A percentile compares a stretch with the other conserved stretches of the same genome.
Conservation (phyloP, 2,797 vertebrate species). For the Pantherophis alleghaniensis region DNA sequence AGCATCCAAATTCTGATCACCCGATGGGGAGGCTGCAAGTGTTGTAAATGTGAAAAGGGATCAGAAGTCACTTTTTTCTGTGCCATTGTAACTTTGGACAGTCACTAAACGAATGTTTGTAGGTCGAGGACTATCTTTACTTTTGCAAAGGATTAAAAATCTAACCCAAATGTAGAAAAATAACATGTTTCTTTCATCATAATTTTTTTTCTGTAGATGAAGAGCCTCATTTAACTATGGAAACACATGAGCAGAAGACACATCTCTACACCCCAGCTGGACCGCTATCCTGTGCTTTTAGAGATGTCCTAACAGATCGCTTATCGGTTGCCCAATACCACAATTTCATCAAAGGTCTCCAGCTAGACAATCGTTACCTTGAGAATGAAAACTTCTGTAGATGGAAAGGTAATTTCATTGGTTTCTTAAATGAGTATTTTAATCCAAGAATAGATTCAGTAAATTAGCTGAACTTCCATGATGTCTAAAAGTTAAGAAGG, state of each 20-base stretch:
- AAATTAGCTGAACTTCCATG: neutral
- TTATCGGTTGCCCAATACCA: constrained; percentile 70
- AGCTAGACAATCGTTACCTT: constrained; percentile 74
- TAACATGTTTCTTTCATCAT: neutral
- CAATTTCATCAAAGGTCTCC: constrained; percentile 80
- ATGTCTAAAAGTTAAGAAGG: neutral
- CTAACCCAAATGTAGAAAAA: neutral
- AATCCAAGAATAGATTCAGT: neutral
- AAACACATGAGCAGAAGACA: constrained; percentile 51
- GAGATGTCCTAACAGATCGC: constrained; percentile 61
- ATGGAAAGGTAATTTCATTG: constrained; percentile 76
- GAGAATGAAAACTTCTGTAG: constrained; percentile 66
- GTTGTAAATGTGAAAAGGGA: neutral
- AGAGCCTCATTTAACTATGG: constrained; percentile 47
- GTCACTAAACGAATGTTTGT: neutral
- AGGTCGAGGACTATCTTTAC: neutral
- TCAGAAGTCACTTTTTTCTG: neutral
- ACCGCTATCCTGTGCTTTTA: constrained; percentile 56
- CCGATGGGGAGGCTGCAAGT: neutral
- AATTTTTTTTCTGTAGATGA: constrained; percentile 61
- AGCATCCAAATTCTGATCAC: neutral
- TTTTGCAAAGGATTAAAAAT: neutral
- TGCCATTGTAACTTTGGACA: neutral
- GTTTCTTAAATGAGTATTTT: neutral
- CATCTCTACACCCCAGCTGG: constrained; percentile 51